A percentile compares a stretch with the other conserved stretches of the same genome.
Conservation (phyloP, 2,797 vertebrate genomes). For the Pipistrellus pygmaeus region DNA sequence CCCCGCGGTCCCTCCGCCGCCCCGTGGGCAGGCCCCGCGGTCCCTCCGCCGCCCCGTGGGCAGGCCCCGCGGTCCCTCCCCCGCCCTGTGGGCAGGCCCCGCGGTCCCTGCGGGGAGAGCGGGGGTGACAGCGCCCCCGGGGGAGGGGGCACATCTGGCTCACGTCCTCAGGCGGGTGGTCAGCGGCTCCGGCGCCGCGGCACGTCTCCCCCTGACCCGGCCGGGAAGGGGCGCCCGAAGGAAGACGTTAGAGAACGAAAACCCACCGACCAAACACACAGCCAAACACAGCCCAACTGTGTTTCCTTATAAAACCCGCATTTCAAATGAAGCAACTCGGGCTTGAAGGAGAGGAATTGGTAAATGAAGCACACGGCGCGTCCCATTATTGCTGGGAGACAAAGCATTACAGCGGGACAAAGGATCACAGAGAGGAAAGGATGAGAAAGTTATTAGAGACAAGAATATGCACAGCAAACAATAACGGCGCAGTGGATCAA, state of each 20-base stretch:
- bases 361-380: neutral
- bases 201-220: neutral
- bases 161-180: neutral
- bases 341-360: neutral
- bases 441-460: neutral
- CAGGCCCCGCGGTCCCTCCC: neutral
- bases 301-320: neutral
- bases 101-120: neutral
- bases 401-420: neutral
- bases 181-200: neutral
- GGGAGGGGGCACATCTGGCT: neutral
- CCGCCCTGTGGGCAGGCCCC: neutral
- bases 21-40: too few relatives aligned
- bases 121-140: neutral
- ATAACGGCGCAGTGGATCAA: neutral
- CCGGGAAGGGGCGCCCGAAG: neutral
- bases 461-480: neutral
- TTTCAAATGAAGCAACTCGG: slow-evolving; percentile 12
- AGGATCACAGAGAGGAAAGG: slow-evolving; percentile 18
- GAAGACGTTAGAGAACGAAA: slow-evolving; percentile 11
- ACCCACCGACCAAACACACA: neutral
- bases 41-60: too few relatives aligned
- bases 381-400: neutral
- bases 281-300: neutral
- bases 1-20: neutral